Evolutionary conservation across 2,113 vertebrate species (phyloP).

Genomic region (Megaleporinus macrocephalus): DNA sequence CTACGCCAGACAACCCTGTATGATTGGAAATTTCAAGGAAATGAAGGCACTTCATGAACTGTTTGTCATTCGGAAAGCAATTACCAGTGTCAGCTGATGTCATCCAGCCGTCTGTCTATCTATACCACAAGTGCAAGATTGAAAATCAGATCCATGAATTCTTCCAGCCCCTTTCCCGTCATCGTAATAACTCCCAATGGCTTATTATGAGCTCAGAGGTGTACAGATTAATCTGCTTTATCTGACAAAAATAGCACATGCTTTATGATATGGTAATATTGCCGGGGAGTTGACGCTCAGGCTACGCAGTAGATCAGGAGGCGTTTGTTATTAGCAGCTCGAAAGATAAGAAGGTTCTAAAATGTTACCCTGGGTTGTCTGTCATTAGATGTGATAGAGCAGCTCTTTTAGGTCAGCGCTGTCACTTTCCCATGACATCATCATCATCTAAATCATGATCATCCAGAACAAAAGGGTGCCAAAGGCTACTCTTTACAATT

Average conservation of each 20-base stretch:
- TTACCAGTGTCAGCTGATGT: conserved; percentile 38
- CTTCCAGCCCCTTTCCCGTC: conserved; percentile 11
- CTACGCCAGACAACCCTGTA: background rate
- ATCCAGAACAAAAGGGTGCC: background rate
- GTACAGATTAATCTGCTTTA: conserved; percentile 37
- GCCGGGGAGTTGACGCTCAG: background rate
- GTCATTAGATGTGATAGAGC: conserved; percentile 32
- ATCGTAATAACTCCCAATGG: conserved; percentile 33
- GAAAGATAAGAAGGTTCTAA: conserved; percentile 32
- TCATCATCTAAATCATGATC: background rate
- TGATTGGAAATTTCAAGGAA: conserved; percentile 30
- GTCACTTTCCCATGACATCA: background rate
- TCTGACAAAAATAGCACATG: conserved; percentile 21
- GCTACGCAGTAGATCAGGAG: conserved; percentile 27
- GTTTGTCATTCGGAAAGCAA: conserved; percentile 39
- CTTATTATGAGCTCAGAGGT: conserved; percentile 33
- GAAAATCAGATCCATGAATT: conserved; percentile 39
- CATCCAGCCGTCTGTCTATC: conserved; percentile 14
- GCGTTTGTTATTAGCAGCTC: background rate
- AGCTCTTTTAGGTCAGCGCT: background rate
- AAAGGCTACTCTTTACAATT: background rate
- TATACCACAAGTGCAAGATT: background rate
- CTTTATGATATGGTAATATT: conserved; percentile 17
- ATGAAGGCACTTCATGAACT: conserved; percentile 32
- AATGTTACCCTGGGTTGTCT: conserved; percentile 2